phyloP scores from a whole-genome alignment of 2,888 invertebrate genomes.

The Rhodophaea formosa region DNA sequence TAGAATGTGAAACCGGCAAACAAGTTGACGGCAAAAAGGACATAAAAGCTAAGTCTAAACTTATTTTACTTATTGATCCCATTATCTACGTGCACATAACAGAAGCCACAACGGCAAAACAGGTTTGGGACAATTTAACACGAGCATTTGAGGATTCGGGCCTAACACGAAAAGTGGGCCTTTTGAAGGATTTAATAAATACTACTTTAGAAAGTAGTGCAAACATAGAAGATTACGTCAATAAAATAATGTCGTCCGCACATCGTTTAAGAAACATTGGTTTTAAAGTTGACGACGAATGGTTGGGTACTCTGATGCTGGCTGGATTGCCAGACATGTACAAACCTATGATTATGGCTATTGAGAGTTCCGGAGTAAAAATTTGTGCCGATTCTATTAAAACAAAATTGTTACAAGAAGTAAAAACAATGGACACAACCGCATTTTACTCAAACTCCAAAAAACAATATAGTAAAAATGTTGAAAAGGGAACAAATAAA shows the following conservation, averaged over 20 bases:
- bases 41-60: background rate
- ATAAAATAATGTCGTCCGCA: constrained; percentile 9
- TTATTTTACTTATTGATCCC: background rate
- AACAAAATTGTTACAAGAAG: too few species aligned
- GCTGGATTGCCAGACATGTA: background rate
- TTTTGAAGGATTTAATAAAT: constrained; percentile 5
- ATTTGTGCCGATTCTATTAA: too few species aligned
- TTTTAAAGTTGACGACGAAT: constrained; percentile 13
- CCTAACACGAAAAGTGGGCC: background rate
- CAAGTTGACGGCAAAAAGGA: background rate
- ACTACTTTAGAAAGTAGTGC: constrained; percentile 7
- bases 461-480: too few species aligned
- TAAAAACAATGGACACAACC: too few species aligned
- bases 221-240: constrained; percentile 12
- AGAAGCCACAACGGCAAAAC: background rate
- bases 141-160: constrained; percentile 1
- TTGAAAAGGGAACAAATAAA: too few species aligned
- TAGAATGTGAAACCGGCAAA: background rate
- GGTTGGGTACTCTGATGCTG: background rate
- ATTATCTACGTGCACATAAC: constrained; percentile 1
- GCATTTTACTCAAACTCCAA: too few species aligned
- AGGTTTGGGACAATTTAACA: background rate
- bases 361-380: background rate
- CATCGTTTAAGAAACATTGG: constrained; percentile 10
- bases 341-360: background rate